phyloP scores from a whole-genome alignment of 2,113 vertebrate species.

The Pristiophorus japonicus region DNA sequence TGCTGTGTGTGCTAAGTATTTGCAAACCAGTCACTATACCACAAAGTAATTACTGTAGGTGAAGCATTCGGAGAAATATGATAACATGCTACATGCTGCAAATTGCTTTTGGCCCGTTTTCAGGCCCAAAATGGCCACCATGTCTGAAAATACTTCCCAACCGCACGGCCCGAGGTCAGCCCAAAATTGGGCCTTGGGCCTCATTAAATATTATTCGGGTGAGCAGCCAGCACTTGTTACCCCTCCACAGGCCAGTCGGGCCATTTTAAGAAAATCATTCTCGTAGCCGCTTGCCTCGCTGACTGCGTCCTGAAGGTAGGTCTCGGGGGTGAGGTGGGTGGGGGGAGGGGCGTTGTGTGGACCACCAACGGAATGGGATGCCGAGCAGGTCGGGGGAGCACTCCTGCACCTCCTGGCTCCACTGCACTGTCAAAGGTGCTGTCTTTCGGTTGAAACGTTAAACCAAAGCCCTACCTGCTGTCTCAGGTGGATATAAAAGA shows the following conservation, averaged over 20 bases:
- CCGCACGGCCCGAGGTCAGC: neutral
- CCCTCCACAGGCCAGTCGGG: neutral
- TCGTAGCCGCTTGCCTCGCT: neutral
- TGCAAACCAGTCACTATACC: neutral
- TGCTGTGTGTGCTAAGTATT: neutral
- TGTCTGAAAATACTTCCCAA: too few relatives aligned
- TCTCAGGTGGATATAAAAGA: too few relatives aligned
- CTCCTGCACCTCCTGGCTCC: neutral
- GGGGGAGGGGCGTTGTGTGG: too few relatives aligned
- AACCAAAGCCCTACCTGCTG: too few relatives aligned
- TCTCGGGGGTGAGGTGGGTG: neutral
- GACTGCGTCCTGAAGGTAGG: neutral
- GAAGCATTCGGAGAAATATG: too few relatives aligned
- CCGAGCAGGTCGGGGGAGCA: neutral
- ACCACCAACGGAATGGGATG: neutral
- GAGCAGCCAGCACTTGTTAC: neutral
- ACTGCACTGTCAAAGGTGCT: too few relatives aligned
- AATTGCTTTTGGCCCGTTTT: neutral
- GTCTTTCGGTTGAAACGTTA: too few relatives aligned
- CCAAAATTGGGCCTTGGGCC: neutral
- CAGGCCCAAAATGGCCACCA: neutral
- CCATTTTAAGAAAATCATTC: neutral
- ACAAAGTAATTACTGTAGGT: neutral
- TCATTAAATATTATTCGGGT: too few relatives aligned
- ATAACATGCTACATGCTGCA: neutral